phyloP scores from a whole-genome alignment of 1,140 invertebrate species.

The Lepidurus arcticus region DNA sequence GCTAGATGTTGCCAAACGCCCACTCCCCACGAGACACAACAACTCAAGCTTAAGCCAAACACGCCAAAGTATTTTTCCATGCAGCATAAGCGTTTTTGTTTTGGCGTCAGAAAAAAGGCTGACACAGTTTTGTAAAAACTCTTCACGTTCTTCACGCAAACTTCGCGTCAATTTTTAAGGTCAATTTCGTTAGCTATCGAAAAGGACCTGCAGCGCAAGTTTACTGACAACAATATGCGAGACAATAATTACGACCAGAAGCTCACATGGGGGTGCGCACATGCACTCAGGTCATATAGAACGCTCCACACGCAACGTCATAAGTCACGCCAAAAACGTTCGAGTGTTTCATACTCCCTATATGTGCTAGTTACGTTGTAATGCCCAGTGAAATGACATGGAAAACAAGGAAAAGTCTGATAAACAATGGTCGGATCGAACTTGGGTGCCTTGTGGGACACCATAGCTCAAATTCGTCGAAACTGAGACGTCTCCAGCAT shows the following conservation, averaged over 20 bases:
- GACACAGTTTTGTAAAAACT: background rate
- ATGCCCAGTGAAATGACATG: too few relatives aligned
- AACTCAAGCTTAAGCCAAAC: background rate
- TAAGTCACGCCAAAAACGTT: constrained; percentile 1
- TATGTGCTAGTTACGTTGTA: background rate
- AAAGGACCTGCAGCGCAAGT: background rate
- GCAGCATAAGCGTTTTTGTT: background rate
- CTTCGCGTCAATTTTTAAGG: too few relatives aligned
- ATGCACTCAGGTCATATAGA: background rate
- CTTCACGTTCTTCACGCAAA: too few relatives aligned
- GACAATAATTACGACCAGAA: background rate
- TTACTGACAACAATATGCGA: background rate
- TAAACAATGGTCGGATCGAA: too few relatives aligned
- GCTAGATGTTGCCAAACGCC: background rate
- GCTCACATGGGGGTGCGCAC: background rate
- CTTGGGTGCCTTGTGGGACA: too few relatives aligned
- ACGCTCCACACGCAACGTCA: background rate
- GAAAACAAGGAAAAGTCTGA: too few relatives aligned
- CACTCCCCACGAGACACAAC: background rate
- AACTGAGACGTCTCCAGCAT: too few relatives aligned
- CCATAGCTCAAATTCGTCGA: too few relatives aligned
- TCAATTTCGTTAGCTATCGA: too few relatives aligned
- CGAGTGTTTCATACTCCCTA: background rate
- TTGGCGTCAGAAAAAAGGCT: background rate
- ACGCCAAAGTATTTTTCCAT: background rate